Conservation (phyloP, 1,140 invertebrate species). For the Eurosta solidaginis region DNA sequence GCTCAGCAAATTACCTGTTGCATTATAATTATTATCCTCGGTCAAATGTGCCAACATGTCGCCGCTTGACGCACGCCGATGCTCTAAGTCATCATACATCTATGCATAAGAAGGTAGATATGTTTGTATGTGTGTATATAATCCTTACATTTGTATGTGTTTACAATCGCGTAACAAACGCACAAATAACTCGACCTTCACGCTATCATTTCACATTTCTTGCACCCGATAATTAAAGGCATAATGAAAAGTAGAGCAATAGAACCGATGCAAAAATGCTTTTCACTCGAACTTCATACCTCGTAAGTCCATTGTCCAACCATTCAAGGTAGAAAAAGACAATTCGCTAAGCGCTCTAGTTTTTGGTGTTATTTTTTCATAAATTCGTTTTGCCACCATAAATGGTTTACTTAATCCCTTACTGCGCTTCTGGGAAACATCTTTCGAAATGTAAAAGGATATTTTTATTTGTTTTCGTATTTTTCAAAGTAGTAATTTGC, state of each 20-base stretch:
- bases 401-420: constrained; percentile 1
- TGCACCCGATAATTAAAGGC: not conserved
- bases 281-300: not conserved
- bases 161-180: not conserved
- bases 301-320: not conserved
- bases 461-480: constrained; percentile 7
- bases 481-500: not conserved
- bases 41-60: not conserved
- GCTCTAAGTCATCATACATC: not conserved
- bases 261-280: not conserved
- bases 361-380: not conserved
- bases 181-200: constrained; percentile 12
- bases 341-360: not conserved
- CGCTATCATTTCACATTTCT: not conserved
- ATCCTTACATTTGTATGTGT: too few relatives aligned
- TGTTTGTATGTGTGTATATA: too few relatives aligned
- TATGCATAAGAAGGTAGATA: too few relatives aligned
- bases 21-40: not conserved
- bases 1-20: not conserved
- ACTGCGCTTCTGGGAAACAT: not conserved
- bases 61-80: constrained; percentile 5
- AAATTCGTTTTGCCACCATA: not conserved
- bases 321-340: not conserved
- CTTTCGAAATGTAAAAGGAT: not conserved
- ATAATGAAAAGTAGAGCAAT: constrained; percentile 23